These are phyloP conservation scores for Coluber constrictor DNA, from an alignment of 2,797 vertebrate genomes.

Conservation along the genomic window DNA sequence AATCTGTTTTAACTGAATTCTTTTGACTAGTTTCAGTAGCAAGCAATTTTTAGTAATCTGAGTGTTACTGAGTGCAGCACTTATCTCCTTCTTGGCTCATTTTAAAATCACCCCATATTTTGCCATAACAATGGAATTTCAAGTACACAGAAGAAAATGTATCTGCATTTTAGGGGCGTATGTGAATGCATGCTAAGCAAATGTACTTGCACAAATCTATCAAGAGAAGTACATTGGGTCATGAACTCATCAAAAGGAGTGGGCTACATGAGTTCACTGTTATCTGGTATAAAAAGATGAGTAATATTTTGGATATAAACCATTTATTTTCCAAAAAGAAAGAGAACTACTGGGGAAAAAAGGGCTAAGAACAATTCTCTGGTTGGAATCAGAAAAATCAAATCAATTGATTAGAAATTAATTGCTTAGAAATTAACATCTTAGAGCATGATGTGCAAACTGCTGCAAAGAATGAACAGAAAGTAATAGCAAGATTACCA, in stretches of 20 bases:
- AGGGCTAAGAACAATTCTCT: not conserved
- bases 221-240: not conserved
- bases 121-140: not conserved
- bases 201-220: not conserved
- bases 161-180: not conserved
- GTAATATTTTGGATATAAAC: not conserved
- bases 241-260: not conserved
- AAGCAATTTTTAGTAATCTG: not conserved
- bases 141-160: not conserved
- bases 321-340: not conserved
- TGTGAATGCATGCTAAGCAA: not conserved
- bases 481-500: slow-evolving; percentile 13
- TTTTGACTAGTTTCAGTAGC: not conserved
- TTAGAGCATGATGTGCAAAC: slow-evolving; percentile 16
- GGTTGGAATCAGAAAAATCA: slow-evolving; percentile 14
- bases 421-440: not conserved
- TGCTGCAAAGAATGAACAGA: slow-evolving; percentile 25
- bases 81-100: not conserved
- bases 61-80: not conserved
- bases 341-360: slow-evolving; percentile 10
- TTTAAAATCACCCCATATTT: slow-evolving; percentile 12
- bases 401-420: slow-evolving; percentile 14
- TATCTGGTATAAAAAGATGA: not conserved
- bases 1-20: slow-evolving; percentile 8
- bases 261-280: not conserved